Percentiles rank a stretch among this genome's conserved stretches.
phyloP scores from a whole-genome alignment of 2,888 invertebrate genomes.

The Temnothorax unifasciatus region DNA sequence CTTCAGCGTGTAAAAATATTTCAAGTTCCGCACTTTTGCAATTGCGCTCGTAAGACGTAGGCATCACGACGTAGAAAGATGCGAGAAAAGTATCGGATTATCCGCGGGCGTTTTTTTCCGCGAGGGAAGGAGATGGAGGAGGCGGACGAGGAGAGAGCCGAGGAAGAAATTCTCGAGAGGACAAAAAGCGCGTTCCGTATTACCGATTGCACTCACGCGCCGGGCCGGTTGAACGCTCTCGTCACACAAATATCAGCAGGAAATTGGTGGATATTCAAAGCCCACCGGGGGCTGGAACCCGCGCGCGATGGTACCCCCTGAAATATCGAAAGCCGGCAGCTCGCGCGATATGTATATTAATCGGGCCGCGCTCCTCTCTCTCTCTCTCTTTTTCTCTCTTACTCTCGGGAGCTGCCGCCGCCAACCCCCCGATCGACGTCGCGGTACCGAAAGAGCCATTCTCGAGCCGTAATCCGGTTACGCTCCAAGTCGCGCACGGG shows the following conservation, averaged over 20 bases:
- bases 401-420: slow-evolving; percentile 39
- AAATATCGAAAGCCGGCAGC: slow-evolving; percentile 72
- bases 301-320: slow-evolving; percentile 67
- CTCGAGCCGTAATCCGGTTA: slow-evolving; percentile 82
- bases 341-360: slow-evolving; percentile 82
- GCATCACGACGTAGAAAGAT: neutral
- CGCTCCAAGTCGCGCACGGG: slow-evolving; percentile 77
- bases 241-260: slow-evolving; percentile 82
- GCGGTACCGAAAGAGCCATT: slow-evolving; percentile 80
- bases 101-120: slow-evolving; percentile 40
- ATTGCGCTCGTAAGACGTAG: neutral
- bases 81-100: slow-evolving; percentile 35
- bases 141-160: neutral
- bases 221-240: slow-evolving; percentile 79
- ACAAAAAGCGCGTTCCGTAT: slow-evolving; percentile 69
- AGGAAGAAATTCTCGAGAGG: slow-evolving; percentile 48
- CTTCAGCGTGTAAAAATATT: neutral
- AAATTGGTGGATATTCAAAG: slow-evolving; percentile 85
- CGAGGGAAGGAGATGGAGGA: neutral
- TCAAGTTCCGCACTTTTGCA: neutral
- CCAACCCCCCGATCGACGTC: slow-evolving; percentile 58
- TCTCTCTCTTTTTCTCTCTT: slow-evolving; percentile 17
- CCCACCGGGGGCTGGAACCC: slow-evolving; percentile 78
- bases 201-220: slow-evolving; percentile 84
- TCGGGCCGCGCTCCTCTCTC: slow-evolving; percentile 70